Conservation (phyloP, 2,888 invertebrate genomes). For the Proisotoma minuta region DNA sequence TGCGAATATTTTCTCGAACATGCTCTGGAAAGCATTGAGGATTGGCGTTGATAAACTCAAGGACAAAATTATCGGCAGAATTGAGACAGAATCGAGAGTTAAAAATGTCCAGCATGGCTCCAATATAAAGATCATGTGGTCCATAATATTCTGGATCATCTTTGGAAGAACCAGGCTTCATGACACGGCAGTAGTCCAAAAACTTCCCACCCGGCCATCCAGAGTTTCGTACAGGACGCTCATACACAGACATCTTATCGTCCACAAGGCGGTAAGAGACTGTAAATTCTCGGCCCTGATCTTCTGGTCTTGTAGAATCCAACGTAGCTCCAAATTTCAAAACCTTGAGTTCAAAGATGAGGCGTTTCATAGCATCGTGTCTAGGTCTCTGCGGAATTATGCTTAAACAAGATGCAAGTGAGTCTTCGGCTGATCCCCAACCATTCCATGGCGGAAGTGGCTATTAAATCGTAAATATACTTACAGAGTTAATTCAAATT, state of each 20-base stretch:
- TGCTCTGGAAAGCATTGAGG: slow-evolving; percentile 66
- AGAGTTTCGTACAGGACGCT: slow-evolving; percentile 67
- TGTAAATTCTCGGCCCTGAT: slow-evolving; percentile 67
- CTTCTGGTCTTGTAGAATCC: slow-evolving; percentile 74
- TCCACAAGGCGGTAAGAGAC: slow-evolving; percentile 71
- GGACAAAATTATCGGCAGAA: slow-evolving; percentile 70
- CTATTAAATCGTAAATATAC: slow-evolving; percentile 49
- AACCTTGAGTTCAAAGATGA: slow-evolving; percentile 66
- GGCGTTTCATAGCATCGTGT: slow-evolving; percentile 69
- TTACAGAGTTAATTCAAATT: slow-evolving; percentile 1
- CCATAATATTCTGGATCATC: slow-evolving; percentile 71
- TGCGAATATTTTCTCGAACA: slow-evolving; percentile 63
- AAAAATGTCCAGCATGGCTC: slow-evolving; percentile 66
- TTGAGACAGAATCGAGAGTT: slow-evolving; percentile 71
- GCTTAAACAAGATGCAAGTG: slow-evolving; percentile 66
- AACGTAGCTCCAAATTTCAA: slow-evolving; percentile 71
- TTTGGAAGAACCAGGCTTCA: slow-evolving; percentile 65
- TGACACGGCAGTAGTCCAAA: slow-evolving; percentile 62
- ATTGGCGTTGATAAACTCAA: slow-evolving; percentile 61
- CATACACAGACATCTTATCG: slow-evolving; percentile 69
- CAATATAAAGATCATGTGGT: slow-evolving; percentile 73
- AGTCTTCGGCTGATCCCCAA: slow-evolving; percentile 72
- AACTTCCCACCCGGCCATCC: slow-evolving; percentile 74
- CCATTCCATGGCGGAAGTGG: slow-evolving; percentile 65
- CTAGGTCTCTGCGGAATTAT: slow-evolving; percentile 67